Percentiles rank a stretch among this genome's conserved stretches.
Conservation (phyloP, 2,888 invertebrate genomes). For the Eristalinus aeneus region DNA sequence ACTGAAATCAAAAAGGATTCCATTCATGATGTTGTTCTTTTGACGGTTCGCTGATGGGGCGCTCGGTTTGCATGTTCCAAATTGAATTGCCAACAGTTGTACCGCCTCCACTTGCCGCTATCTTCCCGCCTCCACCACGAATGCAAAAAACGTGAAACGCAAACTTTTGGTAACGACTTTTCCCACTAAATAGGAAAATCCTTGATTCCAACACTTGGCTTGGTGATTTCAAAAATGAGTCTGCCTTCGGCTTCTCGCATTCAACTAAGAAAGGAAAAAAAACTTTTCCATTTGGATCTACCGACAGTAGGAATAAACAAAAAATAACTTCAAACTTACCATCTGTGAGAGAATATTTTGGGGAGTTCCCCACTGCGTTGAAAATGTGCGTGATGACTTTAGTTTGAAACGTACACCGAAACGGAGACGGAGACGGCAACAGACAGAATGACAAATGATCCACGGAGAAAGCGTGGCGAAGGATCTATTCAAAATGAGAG, state of each 20-base stretch:
- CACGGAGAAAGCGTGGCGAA: constrained; percentile 38
- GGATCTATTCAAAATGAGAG: constrained; percentile 30
- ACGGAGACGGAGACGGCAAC: constrained; percentile 3
- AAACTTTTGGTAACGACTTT: constrained; percentile 54
- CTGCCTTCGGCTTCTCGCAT: constrained; percentile 36
- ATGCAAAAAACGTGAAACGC: constrained; percentile 4
- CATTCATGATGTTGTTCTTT: constrained; percentile 45
- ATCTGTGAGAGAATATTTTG: constrained; percentile 22
- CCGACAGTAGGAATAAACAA: neutral
- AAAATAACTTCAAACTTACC: constrained; percentile 7
- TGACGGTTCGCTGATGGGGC: constrained; percentile 31
- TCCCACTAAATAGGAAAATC: constrained; percentile 49
- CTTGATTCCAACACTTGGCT: constrained; percentile 67
- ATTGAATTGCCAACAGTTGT: constrained; percentile 64
- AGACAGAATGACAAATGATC: constrained; percentile 66
- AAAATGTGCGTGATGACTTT: constrained; percentile 64
- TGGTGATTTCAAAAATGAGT: constrained; percentile 59
- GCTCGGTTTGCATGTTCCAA: constrained; percentile 66
- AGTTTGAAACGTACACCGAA: constrained; percentile 31
- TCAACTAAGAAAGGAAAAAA: neutral
- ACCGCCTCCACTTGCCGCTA: constrained; percentile 2
- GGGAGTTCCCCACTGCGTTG: constrained; percentile 6
- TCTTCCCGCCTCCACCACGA: neutral
- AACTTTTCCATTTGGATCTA: constrained; percentile 47
- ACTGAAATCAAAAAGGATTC: constrained; percentile 55